phyloP scores from a whole-genome alignment of 2,797 vertebrate species.

The Uromys caudimaculatus region DNA sequence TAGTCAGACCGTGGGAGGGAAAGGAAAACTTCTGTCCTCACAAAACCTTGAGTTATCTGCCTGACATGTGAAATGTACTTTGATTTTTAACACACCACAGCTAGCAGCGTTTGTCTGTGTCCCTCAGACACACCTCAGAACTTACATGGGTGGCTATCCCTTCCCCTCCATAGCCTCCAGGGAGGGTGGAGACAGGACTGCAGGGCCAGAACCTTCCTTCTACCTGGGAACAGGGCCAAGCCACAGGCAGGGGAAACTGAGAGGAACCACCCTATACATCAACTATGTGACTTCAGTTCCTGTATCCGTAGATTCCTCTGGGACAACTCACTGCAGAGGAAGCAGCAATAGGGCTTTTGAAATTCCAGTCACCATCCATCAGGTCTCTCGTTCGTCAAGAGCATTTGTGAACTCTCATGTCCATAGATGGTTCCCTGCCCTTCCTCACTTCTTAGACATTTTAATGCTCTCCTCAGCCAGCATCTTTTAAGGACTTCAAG shows the following conservation, averaged over 20 bases:
- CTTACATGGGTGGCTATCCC: neutral
- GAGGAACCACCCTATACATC: constrained; percentile 11
- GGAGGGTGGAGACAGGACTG: neutral
- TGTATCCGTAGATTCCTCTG: neutral
- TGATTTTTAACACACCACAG: neutral
- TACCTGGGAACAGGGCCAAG: constrained; percentile 49
- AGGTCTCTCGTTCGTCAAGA: neutral
- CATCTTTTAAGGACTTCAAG: neutral
- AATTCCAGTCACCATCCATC: neutral
- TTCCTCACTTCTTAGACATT: neutral
- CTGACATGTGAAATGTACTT: neutral
- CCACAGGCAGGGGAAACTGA: neutral
- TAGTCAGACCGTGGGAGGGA: fast-evolving
- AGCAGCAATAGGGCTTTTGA: neutral
- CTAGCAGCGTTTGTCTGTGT: no score
- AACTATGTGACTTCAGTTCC: neutral
- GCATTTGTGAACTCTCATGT: neutral
- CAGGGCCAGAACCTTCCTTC: neutral
- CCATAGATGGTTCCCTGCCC: neutral
- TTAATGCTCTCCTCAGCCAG: neutral
- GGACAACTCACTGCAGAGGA: neutral
- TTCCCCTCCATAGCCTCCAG: neutral
- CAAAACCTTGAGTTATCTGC: neutral
- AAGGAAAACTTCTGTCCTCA: neutral
- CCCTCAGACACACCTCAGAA: neutral